A percentile compares a stretch with the other conserved stretches of the same genome.
phyloP scores from a whole-genome alignment of 2,888 invertebrate species.

The Chalcis sispes region DNA sequence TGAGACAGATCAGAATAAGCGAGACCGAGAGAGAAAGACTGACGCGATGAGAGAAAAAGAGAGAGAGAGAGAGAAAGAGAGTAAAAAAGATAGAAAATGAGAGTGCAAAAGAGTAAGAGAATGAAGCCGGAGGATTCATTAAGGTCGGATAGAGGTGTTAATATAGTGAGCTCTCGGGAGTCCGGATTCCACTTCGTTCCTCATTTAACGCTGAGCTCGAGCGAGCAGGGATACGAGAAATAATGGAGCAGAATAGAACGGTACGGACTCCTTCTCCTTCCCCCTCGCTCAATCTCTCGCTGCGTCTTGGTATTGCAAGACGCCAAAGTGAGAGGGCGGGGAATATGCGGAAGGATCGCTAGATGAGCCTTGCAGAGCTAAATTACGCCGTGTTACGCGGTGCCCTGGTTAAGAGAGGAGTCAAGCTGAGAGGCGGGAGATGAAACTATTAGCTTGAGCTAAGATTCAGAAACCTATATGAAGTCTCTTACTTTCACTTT shows the following conservation, averaged over 20 bases:
- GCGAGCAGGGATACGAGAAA: slow-evolving; percentile 60
- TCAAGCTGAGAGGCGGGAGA: neutral
- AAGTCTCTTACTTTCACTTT: neutral
- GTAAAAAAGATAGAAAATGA: slow-evolving; percentile 35
- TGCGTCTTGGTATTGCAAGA: neutral
- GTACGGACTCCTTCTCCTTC: neutral
- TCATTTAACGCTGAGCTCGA: slow-evolving; percentile 32
- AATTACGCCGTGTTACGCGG: slow-evolving; percentile 27
- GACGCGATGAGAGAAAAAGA: neutral
- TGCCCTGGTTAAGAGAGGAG: neutral
- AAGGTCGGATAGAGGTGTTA: slow-evolving; percentile 73
- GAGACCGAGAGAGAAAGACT: too few species aligned
- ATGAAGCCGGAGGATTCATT: slow-evolving; percentile 71
- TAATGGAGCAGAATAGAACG: slow-evolving; percentile 39
- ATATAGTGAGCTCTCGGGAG: slow-evolving; percentile 71
- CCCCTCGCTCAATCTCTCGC: neutral
- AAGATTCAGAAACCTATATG: slow-evolving; percentile 48
- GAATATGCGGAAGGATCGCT: slow-evolving; percentile 20
- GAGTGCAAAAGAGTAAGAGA: too few species aligned
- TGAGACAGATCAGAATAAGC: too few species aligned
- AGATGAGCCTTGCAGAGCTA: slow-evolving; percentile 37
- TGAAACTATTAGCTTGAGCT: slow-evolving; percentile 44
- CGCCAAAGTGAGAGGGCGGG: neutral
- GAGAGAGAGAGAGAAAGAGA: slow-evolving; percentile 5
- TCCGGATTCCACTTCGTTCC: slow-evolving; percentile 60